phyloP scores from a whole-genome alignment of 2,888 invertebrate genomes.

The Acleris holmiana region DNA sequence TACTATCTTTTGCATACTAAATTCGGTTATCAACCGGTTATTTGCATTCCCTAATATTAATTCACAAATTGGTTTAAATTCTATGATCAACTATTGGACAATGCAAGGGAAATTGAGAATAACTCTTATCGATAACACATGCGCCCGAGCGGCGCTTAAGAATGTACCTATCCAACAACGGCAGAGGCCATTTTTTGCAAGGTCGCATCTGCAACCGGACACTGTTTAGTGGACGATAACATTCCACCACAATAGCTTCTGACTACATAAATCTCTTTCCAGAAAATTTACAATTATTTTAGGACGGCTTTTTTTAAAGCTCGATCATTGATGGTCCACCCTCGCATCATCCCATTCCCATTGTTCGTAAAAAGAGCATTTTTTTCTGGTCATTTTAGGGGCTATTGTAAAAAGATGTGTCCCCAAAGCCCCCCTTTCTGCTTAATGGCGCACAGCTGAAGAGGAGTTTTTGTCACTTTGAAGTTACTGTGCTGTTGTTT shows the following conservation, averaged over 20 bases:
- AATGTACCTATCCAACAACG: constrained; percentile 15
- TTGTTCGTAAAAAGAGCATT: constrained; percentile 74
- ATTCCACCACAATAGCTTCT: constrained; percentile 75
- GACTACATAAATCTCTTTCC: constrained; percentile 78
- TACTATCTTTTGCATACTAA: too few species aligned
- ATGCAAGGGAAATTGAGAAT: background rate
- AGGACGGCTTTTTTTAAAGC: constrained; percentile 62
- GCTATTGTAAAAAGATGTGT: constrained; percentile 77
- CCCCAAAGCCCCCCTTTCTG: constrained; percentile 70
- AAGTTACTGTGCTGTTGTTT: constrained; percentile 21
- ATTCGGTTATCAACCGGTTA: too few species aligned
- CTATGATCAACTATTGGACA: too few species aligned
- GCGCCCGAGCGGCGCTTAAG: background rate
- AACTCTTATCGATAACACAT: background rate
- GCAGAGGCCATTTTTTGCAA: constrained; percentile 56
- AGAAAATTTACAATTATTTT: constrained; percentile 79
- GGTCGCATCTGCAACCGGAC: constrained; percentile 77
- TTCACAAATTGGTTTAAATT: too few species aligned
- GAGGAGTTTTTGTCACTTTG: constrained; percentile 38
- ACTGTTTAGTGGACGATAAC: constrained; percentile 57
- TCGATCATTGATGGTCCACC: constrained; percentile 79
- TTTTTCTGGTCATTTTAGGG: constrained; percentile 80
- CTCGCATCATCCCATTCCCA: constrained; percentile 67
- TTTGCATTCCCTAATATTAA: too few species aligned
- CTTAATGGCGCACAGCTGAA: constrained; percentile 77